Evolutionary conservation across 2,797 vertebrate species (phyloP), one percentile per base, ranked within the genome.

Genomic region (Falco biarmicus): DNA sequence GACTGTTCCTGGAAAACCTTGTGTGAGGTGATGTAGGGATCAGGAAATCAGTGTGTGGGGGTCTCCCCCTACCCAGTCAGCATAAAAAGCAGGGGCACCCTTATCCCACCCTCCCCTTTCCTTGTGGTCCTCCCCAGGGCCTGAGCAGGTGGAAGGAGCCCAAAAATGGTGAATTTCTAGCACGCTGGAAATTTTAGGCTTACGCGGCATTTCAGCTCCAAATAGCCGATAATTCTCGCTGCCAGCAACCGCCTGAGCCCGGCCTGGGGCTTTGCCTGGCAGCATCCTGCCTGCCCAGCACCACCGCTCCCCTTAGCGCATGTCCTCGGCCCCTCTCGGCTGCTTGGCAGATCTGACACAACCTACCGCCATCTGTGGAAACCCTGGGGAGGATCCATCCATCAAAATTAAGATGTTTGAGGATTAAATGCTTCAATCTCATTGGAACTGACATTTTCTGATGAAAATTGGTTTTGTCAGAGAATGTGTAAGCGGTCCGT

Each of bases 21-120:
- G 0, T 2, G 5, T 13, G 51, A 39, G 57, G n/a, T 15, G 54
- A 15, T 13, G 32, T 2, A 6, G 32, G 13, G 24, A 26, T 6
- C 2, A 9, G 74, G 57, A 57, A 13, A 34, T 3, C 24, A 3
- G 29, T 2, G 15, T 4, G 0, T 0, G 22, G 56, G 1, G 1
- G 22, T 28, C 0, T 15, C 19, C 37, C 7, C 20, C 4, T 0
- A 0, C 11, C 29, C 2, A 14, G 11, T 17, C 45, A 9, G 18
- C 14, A 31, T 17, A 73, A 47, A 29, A 20, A 18, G 34, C 10
- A 25, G 29, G n/a, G 28, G 39, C 50, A 20, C 29, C 26, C 22
- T 60, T 39, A 22, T 24, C 8, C 31, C 15, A 13, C 6, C 4
- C 9, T 5, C 8, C 32, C 17, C 63, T 45, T 32, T 56, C 78